Base-by-base conservation (phyloP, 35 echinoderm and acorn worm species). In the Stichopus chloronotus region DNA sequence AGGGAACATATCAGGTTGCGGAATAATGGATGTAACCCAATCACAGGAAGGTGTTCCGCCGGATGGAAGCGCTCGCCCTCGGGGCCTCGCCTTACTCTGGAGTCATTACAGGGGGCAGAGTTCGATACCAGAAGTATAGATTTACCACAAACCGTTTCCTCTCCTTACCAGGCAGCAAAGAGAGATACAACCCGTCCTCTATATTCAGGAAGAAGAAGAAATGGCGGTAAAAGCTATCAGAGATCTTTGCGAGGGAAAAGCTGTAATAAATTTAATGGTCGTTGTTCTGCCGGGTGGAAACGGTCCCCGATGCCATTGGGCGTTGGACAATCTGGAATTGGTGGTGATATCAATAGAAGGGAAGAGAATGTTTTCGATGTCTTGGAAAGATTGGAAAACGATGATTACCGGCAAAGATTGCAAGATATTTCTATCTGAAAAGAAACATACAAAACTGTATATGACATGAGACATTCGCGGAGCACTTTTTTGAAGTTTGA, bases 221-320 rank as follows among this genome's bases (percentile, higher is more conserved):
- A 58, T 58, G 14, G 8, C 14, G 59, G 59, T 61, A 21, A 17
- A 21, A 78, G 52, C 17, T 85, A 85, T 58, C 55, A 11, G 13
- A 16, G 82, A 58, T 4, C 82, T 21, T 17, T 85, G 19, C 8
- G 82, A 85, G n/a, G 52, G 14, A 14, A 53, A 19, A 85, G 58
- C 56, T 85, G 82, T 58, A 85, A 85, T 19, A 12, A 85, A 85
- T 85, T 85, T 8, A 85, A 57, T 22, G 82, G 82, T 58, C 17
- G 82, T 10, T 85, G 82, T 58, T 85, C 82, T 20, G 82, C 82
- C 56, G 82, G 82, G 9, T 85, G 82, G 82, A 85, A 85, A 20
- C 20, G 82, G 58, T 85, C 82, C 20, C 82, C 82, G 54, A 85
- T 85, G 17, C 82, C 82, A 7, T 58, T 23, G 14, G 82, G 58